Conservation (phyloP, 2,797 vertebrate species). For the Austrolebias charrua region DNA sequence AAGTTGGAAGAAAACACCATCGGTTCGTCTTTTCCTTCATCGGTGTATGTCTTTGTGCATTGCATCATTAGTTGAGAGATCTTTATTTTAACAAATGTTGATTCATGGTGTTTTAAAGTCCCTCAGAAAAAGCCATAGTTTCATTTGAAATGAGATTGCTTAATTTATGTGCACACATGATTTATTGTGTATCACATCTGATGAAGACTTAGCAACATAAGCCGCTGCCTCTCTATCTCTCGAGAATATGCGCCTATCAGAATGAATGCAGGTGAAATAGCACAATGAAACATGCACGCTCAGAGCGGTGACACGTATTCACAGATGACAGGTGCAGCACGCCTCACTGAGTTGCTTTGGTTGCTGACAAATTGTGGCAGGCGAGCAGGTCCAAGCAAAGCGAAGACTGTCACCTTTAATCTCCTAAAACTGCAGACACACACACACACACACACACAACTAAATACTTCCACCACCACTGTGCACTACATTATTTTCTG, state of each 20-base stretch:
- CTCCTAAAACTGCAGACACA: constrained; percentile 51
- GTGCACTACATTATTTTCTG: constrained; percentile 38
- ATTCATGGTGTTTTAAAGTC: too few species aligned
- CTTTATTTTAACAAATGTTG: too few species aligned
- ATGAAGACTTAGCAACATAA: constrained; percentile 3
- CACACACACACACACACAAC: constrained; percentile 19
- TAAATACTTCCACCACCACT: constrained; percentile 40
- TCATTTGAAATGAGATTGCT: constrained; percentile 36
- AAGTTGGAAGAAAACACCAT: constrained; percentile 37
- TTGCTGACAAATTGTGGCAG: constrained; percentile 78
- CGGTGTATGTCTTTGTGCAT: background rate
- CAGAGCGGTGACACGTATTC: constrained; percentile 32
- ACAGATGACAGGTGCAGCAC: constrained; percentile 66
- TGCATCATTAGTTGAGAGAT: too few species aligned
- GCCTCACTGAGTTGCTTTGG: constrained; percentile 68
- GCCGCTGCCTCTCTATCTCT: constrained; percentile 1
- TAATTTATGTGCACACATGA: constrained; percentile 24
- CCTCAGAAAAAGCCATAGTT: background rate
- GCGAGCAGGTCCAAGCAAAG: constrained; percentile 73
- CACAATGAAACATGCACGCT: constrained; percentile 28
- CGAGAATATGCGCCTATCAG: constrained; percentile 34
- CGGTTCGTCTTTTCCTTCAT: constrained; percentile 17
- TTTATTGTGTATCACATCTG: constrained; percentile 6
- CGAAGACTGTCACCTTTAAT: constrained; percentile 77
- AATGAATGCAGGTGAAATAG: constrained; percentile 47